phyloP scores from a whole-genome alignment of 2,113 vertebrate species.

The Heteronetta atricapilla region DNA sequence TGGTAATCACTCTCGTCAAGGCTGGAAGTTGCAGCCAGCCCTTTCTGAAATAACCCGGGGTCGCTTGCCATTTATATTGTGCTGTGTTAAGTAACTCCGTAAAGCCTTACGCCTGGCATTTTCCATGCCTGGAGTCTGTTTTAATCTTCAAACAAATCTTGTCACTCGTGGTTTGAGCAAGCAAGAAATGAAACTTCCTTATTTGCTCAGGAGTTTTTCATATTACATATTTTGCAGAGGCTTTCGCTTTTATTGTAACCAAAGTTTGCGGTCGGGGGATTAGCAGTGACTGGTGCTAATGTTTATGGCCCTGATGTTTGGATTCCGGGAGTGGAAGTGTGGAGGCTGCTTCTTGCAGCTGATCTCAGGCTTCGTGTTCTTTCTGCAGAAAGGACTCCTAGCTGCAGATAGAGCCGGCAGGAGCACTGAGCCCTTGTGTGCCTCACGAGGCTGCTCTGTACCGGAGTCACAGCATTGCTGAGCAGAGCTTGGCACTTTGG shows the following conservation, averaged over 20 bases:
- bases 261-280: neutral
- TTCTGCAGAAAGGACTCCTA: neutral
- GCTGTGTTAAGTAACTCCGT: neutral
- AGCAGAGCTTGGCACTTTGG: rapidly evolving
- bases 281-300: neutral
- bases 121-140: conserved; percentile 32
- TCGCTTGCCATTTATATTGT: conserved; percentile 15
- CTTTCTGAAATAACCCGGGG: conserved; percentile 16
- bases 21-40: neutral
- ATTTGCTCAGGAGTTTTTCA: conserved; percentile 25
- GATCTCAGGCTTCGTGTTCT: rapidly evolving
- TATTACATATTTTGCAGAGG: neutral
- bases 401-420: neutral
- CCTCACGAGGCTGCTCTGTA: neutral
- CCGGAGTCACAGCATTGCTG: rapidly evolving
- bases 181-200: conserved; percentile 45
- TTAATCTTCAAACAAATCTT: conserved; percentile 28
- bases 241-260: neutral
- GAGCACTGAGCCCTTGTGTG: neutral
- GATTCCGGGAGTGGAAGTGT: neutral
- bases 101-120: conserved; percentile 35
- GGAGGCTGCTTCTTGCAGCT: neutral
- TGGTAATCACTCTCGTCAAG: neutral
- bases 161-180: neutral
- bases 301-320: neutral